Percentiles rank a stretch among this genome's conserved stretches.
phyloP scores from a whole-genome alignment of 2,113 vertebrate species.

The Sisor rabdophorus region DNA sequence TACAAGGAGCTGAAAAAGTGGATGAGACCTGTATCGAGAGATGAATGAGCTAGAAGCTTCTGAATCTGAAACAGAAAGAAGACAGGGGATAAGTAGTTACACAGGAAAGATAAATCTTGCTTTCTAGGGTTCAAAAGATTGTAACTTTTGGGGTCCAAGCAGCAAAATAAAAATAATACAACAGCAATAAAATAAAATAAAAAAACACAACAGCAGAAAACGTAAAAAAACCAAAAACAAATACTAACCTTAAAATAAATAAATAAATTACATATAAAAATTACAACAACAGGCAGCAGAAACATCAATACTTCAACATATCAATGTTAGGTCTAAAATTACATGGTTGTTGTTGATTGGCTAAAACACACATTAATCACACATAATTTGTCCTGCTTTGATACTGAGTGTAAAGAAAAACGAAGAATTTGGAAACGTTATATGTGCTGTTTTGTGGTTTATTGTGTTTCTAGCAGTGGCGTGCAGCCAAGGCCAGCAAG shows the following conservation, averaged over 20 bases:
- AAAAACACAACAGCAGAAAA: no score
- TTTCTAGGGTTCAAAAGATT: no score
- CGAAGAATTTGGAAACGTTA: background rate
- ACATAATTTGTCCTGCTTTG: no score
- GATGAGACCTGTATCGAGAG: conserved; percentile 80
- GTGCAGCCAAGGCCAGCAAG: no score
- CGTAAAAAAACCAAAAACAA: background rate
- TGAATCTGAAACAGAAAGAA: conserved; percentile 71
- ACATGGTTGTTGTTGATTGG: background rate
- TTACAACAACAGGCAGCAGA: background rate
- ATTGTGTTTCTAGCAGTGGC: no score
- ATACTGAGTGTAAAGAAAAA: background rate
- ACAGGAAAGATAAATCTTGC: no score
- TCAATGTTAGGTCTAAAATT: background rate
- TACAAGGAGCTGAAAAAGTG: conserved; percentile 71
- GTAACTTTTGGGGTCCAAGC: no score
- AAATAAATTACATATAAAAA: background rate
- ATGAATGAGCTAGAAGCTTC: conserved; percentile 76
- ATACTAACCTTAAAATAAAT: no score
- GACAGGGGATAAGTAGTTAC: no score
- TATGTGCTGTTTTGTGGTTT: no score
- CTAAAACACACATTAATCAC: background rate
- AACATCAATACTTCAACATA: background rate
- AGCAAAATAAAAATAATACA: no score
- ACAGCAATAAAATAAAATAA: no score